These are phyloP conservation scores for Anolis sagrei DNA, from an alignment of 2,113 vertebrate species.

Conservation along the genomic window DNA sequence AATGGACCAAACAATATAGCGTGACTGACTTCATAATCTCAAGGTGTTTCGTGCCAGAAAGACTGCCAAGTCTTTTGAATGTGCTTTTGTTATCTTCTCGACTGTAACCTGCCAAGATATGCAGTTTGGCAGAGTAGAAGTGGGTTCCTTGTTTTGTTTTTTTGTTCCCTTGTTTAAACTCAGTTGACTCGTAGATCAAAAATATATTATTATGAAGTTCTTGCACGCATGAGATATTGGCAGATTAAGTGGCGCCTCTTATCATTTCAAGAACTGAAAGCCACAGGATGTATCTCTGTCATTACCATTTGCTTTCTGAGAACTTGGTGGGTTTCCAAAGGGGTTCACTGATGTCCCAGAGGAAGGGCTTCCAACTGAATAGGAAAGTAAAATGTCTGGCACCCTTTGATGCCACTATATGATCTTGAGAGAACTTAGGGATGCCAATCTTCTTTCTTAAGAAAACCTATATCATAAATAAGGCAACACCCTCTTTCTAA, in stretches of 20 bases:
- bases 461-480: neutral
- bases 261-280: constrained; percentile 36
- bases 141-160: constrained; percentile 33
- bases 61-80: constrained; percentile 67
- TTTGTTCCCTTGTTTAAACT: constrained; percentile 63
- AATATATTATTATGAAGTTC: constrained; percentile 51
- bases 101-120: constrained; percentile 63
- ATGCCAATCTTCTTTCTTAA: neutral
- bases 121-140: constrained; percentile 69
- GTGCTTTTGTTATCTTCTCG: constrained; percentile 66
- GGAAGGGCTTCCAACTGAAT: neutral
- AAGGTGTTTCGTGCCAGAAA: constrained; percentile 67
- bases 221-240: constrained; percentile 54
- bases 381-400: constrained; percentile 12
- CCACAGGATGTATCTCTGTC: constrained; percentile 46
- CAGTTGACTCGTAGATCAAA: constrained; percentile 50
- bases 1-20: constrained; percentile 58
- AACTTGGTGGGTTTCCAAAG: constrained; percentile 27
- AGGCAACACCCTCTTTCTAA: neutral
- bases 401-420: neutral
- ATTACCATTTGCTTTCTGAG: constrained; percentile 46
- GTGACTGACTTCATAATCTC: constrained; percentile 71
- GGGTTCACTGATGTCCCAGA: constrained; percentile 26
- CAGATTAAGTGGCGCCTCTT: constrained; percentile 49
- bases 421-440: neutral